These are phyloP conservation scores for Girardinichthys multiradiatus DNA, from an alignment of 2,113 vertebrate species.

Conservation along the genomic window DNA sequence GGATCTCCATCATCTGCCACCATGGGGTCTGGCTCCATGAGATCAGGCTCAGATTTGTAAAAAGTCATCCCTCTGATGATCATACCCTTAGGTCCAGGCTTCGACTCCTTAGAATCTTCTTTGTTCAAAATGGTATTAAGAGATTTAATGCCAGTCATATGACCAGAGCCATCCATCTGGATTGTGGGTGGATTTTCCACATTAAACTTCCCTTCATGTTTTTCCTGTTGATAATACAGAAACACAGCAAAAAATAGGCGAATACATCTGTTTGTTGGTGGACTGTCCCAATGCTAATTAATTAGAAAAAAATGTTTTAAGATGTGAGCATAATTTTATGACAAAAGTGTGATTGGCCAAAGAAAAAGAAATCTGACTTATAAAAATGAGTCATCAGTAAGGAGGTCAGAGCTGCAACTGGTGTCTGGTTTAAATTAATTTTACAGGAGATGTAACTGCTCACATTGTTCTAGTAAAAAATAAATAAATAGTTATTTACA, in stretches of 20 bases:
- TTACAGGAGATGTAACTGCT: too few species aligned
- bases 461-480: too few species aligned
- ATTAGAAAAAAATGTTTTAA: background rate
- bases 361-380: too few species aligned
- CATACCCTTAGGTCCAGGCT: conserved; percentile 81
- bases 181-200: conserved; percentile 69
- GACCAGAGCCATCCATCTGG: conserved; percentile 41
- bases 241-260: background rate
- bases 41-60: conserved; percentile 89
- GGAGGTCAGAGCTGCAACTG: too few species aligned
- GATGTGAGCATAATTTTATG: too few species aligned
- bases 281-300: background rate
- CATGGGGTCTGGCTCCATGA: conserved; percentile 79
- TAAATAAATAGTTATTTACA: background rate
- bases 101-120: conserved; percentile 59
- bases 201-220: conserved; percentile 85
- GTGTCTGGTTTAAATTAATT: too few species aligned
- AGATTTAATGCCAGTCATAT: conserved; percentile 44
- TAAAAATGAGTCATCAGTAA: too few species aligned
- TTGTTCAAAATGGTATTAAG: conserved; percentile 17
- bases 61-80: conserved; percentile 92
- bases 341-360: too few species aligned
- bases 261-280: background rate
- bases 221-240: conserved; percentile 72
- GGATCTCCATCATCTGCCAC: conserved; percentile 85